Conservation (phyloP, 2,888 invertebrate genomes). For the Coenonympha arcania region DNA sequence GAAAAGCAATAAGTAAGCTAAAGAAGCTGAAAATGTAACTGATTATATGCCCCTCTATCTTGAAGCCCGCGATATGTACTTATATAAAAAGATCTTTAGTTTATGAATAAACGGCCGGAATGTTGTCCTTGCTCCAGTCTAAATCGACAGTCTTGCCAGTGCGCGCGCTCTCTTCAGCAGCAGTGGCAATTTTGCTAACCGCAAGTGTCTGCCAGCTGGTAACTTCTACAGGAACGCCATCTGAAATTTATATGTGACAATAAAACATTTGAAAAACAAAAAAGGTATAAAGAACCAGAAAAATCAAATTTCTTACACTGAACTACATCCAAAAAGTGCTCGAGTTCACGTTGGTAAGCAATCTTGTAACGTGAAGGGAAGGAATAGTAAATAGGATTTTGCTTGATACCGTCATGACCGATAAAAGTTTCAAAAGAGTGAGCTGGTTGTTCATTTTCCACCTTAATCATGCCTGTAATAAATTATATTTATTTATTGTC, state of each 20-base stretch:
- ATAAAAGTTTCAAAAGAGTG: constrained; percentile 56
- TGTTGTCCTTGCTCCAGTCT: constrained; percentile 64
- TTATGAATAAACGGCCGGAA: constrained; percentile 53
- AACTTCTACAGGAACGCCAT: constrained; percentile 50
- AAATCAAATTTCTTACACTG: constrained; percentile 51
- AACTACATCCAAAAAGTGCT: constrained; percentile 76
- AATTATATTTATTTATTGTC: neutral
- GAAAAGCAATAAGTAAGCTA: no score
- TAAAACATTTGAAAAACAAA: no score
- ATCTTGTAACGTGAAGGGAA: constrained; percentile 74
- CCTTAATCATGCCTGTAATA: constrained; percentile 58
- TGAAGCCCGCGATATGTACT: no score
- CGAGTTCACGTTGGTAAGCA: constrained; percentile 71
- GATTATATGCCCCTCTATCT: no score
- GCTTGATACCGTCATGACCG: constrained; percentile 52
- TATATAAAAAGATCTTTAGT: no score
- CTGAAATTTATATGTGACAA: no score
- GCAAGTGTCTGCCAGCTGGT: constrained; percentile 71
- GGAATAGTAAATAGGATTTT: constrained; percentile 74
- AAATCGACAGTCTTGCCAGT: constrained; percentile 67
- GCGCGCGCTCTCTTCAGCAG: constrained; percentile 72
- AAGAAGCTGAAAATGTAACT: no score
- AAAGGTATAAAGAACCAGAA: neutral
- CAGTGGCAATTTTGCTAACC: constrained; percentile 73
- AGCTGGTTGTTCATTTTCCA: constrained; percentile 71